These are phyloP conservation scores for Drosophila novamexicana DNA, from an alignment of 1,140 invertebrate genomes.

Conservation along the genomic window DNA sequence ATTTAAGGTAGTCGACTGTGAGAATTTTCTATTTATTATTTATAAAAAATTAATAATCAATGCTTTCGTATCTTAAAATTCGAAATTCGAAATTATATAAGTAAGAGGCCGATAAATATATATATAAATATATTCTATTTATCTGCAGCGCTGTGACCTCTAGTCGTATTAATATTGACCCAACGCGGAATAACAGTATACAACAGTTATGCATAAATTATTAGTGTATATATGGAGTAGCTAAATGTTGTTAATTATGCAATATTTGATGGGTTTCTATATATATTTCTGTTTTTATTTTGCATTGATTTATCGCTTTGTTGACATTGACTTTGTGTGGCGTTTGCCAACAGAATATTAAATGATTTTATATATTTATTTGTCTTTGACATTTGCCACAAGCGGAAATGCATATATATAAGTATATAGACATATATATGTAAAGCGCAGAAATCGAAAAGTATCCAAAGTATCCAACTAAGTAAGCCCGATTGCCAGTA, in stretches of 20 bases:
- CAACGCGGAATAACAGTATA: constrained; percentile 31
- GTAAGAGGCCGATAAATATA: too few relatives aligned
- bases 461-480: not conserved
- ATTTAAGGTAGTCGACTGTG: too few relatives aligned
- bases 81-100: too few relatives aligned
- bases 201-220: constrained; percentile 58
- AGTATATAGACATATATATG: not conserved
- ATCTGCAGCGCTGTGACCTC: constrained; percentile 9
- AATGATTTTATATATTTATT: constrained; percentile 10
- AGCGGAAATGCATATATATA: constrained; percentile 29
- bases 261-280: constrained; percentile 37
- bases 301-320: constrained; percentile 32
- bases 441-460: too few relatives aligned
- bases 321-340: constrained; percentile 51
- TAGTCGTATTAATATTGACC: not conserved
- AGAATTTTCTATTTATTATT: too few relatives aligned
- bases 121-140: too few relatives aligned
- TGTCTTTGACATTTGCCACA: constrained; percentile 38
- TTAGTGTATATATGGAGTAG: constrained; percentile 12
- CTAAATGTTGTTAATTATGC: constrained; percentile 43
- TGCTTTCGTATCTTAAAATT: too few relatives aligned
- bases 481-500: not conserved
- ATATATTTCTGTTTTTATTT: constrained; percentile 15
- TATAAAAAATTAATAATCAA: too few relatives aligned
- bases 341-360: constrained; percentile 17